phyloP scores from a whole-genome alignment of 1,140 invertebrate species.

The Zaprionus kolodkinae region DNA sequence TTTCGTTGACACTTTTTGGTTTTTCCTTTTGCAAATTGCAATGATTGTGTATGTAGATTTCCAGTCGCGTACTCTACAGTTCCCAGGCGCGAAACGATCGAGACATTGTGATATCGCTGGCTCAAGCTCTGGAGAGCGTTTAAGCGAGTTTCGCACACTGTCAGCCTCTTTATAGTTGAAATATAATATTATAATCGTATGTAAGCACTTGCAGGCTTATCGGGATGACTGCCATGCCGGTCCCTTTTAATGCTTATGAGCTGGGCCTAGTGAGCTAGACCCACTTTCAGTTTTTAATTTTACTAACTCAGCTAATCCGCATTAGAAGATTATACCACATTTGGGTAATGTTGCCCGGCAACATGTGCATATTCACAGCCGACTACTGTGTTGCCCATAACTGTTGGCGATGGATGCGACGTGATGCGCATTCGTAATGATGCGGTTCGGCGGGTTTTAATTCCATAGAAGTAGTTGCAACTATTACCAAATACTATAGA shows the following conservation, averaged over 20 bases:
- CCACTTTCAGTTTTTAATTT: conserved; percentile 33
- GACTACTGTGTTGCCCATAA: conserved; percentile 27
- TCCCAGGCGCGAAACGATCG: not conserved
- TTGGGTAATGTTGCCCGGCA: conserved; percentile 18
- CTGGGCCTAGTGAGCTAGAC: conserved; percentile 28
- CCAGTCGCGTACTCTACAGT: conserved; percentile 26
- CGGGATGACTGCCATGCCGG: conserved; percentile 46
- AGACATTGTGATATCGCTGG: conserved; percentile 4
- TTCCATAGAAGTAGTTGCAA: conserved; percentile 61
- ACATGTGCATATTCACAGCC: conserved; percentile 12
- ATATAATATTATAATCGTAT: conserved; percentile 13
- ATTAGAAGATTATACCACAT: conserved; percentile 21
- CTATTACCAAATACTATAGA: conserved; percentile 46
- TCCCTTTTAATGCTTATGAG: conserved; percentile 68
- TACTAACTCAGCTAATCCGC: conserved; percentile 22
- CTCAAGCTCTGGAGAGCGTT: conserved; percentile 30
- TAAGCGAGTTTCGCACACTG: conserved; percentile 8
- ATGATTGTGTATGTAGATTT: conserved; percentile 8
- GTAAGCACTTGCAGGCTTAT: conserved; percentile 36
- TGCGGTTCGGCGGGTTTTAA: conserved; percentile 66
- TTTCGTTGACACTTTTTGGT: conserved; percentile 54
- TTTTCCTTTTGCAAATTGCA: conserved; percentile 48
- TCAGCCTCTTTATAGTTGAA: conserved; percentile 38
- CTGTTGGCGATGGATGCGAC: conserved; percentile 14
- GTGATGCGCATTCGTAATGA: conserved; percentile 68